Percentiles rank a stretch among this genome's conserved stretches.
Evolutionary conservation across 2,113 vertebrate genomes (phyloP).

Genomic region (Myxocyprinus asiaticus): DNA sequence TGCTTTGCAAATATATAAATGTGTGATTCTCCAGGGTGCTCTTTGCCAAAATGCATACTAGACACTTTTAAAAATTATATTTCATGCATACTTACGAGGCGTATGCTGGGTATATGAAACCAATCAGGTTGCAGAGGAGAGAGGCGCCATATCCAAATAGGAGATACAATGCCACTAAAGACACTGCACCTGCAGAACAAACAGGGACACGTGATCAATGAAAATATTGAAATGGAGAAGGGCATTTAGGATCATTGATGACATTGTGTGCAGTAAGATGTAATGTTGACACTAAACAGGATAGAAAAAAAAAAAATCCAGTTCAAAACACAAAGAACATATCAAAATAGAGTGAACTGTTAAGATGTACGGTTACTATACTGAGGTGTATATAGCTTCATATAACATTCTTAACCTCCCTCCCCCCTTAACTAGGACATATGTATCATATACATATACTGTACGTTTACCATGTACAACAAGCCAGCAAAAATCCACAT

Average conservation of each 20-base stretch:
- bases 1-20: neutral
- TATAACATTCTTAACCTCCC: no score
- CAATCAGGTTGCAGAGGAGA: slow-evolving; percentile 92
- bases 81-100: slow-evolving; percentile 82
- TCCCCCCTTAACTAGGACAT: no score
- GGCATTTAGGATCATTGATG: neutral
- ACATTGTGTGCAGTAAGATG: neutral
- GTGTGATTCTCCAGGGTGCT: no score
- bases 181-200: slow-evolving; percentile 71
- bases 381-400: neutral
- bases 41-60: neutral
- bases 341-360: neutral
- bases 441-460: no score
- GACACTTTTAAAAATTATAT: neutral
- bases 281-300: slow-evolving; percentile 6
- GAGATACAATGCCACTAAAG: slow-evolving; percentile 82
- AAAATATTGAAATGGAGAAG: neutral
- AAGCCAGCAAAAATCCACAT: no score
- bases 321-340: neutral
- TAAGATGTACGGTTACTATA: neutral
- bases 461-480: no score
- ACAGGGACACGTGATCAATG: slow-evolving; percentile 22
- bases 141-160: slow-evolving; percentile 90
- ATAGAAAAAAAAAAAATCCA: neutral
- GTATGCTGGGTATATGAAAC: slow-evolving; percentile 91